Conservation (phyloP, 2,888 invertebrate genomes). For the Balanococcus diminutus region DNA sequence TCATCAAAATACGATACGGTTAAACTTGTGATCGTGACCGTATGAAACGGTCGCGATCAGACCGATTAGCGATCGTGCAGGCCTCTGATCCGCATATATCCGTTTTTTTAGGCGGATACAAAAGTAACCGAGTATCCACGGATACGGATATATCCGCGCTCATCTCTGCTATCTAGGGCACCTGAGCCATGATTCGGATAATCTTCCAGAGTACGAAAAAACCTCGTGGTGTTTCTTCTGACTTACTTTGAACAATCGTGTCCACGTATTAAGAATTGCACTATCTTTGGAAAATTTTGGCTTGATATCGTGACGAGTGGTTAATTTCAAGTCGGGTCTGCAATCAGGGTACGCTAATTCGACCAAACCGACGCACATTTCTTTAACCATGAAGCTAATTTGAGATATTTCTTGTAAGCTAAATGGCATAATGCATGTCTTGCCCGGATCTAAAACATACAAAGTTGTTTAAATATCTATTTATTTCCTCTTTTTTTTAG, state of each 20-base stretch:
- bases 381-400: slow-evolving; percentile 75
- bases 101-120: no score
- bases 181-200: no score
- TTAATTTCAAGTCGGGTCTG: slow-evolving; percentile 62
- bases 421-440: slow-evolving; percentile 68
- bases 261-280: slow-evolving; percentile 66
- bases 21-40: no score
- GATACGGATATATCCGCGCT: no score
- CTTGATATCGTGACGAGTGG: slow-evolving; percentile 59
- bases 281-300: slow-evolving; percentile 60
- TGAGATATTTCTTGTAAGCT: slow-evolving; percentile 74
- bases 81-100: no score
- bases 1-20: no score
- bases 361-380: slow-evolving; percentile 82
- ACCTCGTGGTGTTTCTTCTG: no score
- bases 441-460: slow-evolving; percentile 44
- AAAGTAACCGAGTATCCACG: no score
- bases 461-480: neutral
- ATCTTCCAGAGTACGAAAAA: no score
- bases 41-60: no score
- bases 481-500: neutral
- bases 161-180: no score
- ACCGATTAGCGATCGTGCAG: no score
- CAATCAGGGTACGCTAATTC: slow-evolving; percentile 85
- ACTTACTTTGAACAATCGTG: slow-evolving; percentile 75